Conservation (phyloP, 2,888 invertebrate genomes). For the Mythimna pallens region DNA sequence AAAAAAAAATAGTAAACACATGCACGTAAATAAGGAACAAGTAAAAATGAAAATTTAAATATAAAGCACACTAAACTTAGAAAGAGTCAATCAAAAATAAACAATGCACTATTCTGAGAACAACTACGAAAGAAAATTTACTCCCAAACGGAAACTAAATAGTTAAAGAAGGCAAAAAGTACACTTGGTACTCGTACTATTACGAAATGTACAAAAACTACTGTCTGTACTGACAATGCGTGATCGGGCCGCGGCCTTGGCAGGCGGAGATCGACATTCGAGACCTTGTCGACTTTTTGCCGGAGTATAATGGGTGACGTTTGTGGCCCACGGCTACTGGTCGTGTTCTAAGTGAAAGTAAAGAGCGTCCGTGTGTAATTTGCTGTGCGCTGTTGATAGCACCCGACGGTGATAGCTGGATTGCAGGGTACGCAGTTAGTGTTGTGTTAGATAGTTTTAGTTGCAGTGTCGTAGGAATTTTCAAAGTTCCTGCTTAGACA, state of each 20-base stretch:
- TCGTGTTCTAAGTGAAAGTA: slow-evolving; percentile 68
- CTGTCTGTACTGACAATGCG: slow-evolving; percentile 68
- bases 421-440: slow-evolving; percentile 56
- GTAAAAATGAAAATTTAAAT: background rate
- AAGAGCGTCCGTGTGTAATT: slow-evolving; percentile 60
- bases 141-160: slow-evolving; percentile 38
- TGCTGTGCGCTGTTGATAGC: slow-evolving; percentile 55
- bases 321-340: slow-evolving; percentile 53
- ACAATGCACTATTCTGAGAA: slow-evolving; percentile 7
- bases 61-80: background rate
- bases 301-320: slow-evolving; percentile 68
- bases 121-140: slow-evolving; percentile 26
- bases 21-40: background rate
- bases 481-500: slow-evolving; percentile 34
- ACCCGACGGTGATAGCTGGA: slow-evolving; percentile 40
- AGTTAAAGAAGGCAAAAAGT: slow-evolving; percentile 36
- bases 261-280: slow-evolving; percentile 68
- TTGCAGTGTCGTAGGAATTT: slow-evolving; percentile 39
- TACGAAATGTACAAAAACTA: slow-evolving; percentile 68
- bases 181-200: slow-evolving; percentile 41
- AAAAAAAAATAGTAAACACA: background rate
- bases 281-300: slow-evolving; percentile 77
- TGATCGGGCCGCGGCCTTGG: slow-evolving; percentile 76
- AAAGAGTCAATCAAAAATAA: slow-evolving; percentile 27
- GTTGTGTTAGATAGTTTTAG: slow-evolving; percentile 43